Conservation (phyloP, 2,888 invertebrate genomes). For the Escarpia spicata region DNA sequence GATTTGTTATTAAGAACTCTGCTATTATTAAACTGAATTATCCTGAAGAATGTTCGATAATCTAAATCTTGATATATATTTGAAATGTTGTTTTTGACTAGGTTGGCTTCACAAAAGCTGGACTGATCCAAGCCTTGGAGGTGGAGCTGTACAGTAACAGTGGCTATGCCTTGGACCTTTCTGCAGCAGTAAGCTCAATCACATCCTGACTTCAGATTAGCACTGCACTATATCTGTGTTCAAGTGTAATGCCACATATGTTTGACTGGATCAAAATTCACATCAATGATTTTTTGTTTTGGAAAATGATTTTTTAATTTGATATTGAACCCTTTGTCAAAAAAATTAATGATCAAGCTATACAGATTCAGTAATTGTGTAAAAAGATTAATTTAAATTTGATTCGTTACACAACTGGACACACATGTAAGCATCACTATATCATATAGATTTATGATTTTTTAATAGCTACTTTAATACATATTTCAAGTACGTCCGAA, state of each 20-base stretch:
- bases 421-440: no score
- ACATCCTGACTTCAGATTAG: not conserved
- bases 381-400: no score
- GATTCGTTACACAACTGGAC: no score
- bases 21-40: no score
- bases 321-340: slow-evolving; percentile 13
- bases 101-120: slow-evolving; percentile 77
- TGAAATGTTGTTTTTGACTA: slow-evolving; percentile 36
- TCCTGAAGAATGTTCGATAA: no score
- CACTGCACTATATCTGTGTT: not conserved
- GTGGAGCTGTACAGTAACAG: slow-evolving; percentile 83
- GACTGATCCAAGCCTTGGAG: slow-evolving; percentile 79
- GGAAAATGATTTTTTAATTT: not conserved
- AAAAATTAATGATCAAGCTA: slow-evolving; percentile 32
- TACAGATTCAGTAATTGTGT: slow-evolving; percentile 28
- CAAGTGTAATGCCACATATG: no score
- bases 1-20: no score
- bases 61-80: no score
- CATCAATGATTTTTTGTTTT: not conserved
- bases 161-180: slow-evolving; percentile 83
- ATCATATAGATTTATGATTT: no score
- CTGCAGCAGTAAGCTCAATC: slow-evolving; percentile 65
- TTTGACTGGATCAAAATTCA: no score
- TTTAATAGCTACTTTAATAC: no score
- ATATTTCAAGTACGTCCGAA: no score